Base-by-base conservation (phyloP, 2,888 invertebrate species). In the Anthophora plumipes region DNA sequence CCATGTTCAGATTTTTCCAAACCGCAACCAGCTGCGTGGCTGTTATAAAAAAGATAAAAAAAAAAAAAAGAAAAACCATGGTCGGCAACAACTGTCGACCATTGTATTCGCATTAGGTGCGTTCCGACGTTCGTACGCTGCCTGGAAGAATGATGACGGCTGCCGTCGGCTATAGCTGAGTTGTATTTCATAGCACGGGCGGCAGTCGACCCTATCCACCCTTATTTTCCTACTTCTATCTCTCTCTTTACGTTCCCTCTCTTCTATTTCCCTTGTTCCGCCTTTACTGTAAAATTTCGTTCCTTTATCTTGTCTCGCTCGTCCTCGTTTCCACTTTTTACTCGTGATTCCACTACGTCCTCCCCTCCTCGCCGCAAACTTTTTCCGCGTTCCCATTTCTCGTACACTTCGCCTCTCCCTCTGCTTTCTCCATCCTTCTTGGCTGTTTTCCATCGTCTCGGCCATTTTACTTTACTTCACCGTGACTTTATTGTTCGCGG, bases 21-120 rank as follows among this genome's bases (percentile, higher is more conserved):
- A 43, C 71, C n/a, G 25, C 78, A 67, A 31, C 31, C 80, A 72
- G 79, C 79, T 73, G 80, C 22, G 54, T 54, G 74, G 50, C 25
- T 41, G n/a, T 39, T 9, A 69, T 50, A 80, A 86, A 86, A 86
- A 77, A 59, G 37, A 50, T 41, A 55, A 61, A 71, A 78, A 85
- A 88, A 88, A 55, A 61, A 71, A 78, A 85, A 88, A 88, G 85
- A 88, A 88, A 76, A 74, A 59, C 67, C 66, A 69, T 63, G 82
- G 69, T 69, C 77, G 73, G 83, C 80, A 89, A 88, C 90, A 89
- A 90, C 90, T 90, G 90, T 90, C 89, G 90, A 73, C 89, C 85
- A 90, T 90, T 89, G 86, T 90, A 88, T 89, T 83, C 86, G 85
- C 90, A 88, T 90, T 90, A 89, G 87, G 82, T 76, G 85, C 77